Evolutionary conservation across 2,888 invertebrate genomes (phyloP).

Genomic region (Fabriciana adippe): DNA sequence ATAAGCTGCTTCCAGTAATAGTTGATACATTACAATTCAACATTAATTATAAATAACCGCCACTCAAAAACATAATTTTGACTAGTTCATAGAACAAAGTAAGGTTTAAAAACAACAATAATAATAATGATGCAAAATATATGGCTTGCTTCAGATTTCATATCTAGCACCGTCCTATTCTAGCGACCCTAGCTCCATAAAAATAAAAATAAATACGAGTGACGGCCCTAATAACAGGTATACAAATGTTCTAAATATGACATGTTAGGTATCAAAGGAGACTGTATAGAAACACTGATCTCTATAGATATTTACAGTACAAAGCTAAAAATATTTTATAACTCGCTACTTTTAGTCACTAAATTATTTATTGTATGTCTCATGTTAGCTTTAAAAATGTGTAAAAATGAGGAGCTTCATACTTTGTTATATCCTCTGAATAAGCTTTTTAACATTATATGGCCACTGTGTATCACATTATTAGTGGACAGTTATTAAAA

Average conservation of each 20-base stretch:
- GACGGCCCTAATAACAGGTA: constrained; percentile 52
- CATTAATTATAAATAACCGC: constrained; percentile 53
- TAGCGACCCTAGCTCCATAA: constrained; percentile 43
- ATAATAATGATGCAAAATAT: constrained; percentile 34
- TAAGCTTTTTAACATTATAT: constrained; percentile 51
- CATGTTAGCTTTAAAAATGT: constrained; percentile 31
- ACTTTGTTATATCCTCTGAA: constrained; percentile 25
- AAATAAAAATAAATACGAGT: constrained; percentile 40
- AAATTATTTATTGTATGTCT: constrained; percentile 36
- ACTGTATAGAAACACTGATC: constrained; percentile 72
- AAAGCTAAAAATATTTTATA: constrained; percentile 66
- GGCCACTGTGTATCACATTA: constrained; percentile 73
- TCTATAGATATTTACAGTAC: constrained; percentile 71
- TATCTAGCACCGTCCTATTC: constrained; percentile 68
- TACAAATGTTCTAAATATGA: constrained; percentile 72
- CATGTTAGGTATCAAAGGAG: constrained; percentile 68
- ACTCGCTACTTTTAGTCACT: constrained; percentile 56
- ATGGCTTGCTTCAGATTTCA: constrained; percentile 42
- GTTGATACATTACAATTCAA: constrained; percentile 55
- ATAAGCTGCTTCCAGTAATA: constrained; percentile 67
- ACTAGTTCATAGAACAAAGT: constrained; percentile 67
- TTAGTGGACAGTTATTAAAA: constrained; percentile 48
- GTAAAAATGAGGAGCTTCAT: constrained; percentile 25
- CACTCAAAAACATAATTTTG: constrained; percentile 71
- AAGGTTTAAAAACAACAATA: constrained; percentile 30